These are phyloP conservation scores for Polydrusus cervinus DNA, from an alignment of 2,888 invertebrate genomes.

Conservation along the genomic window DNA sequence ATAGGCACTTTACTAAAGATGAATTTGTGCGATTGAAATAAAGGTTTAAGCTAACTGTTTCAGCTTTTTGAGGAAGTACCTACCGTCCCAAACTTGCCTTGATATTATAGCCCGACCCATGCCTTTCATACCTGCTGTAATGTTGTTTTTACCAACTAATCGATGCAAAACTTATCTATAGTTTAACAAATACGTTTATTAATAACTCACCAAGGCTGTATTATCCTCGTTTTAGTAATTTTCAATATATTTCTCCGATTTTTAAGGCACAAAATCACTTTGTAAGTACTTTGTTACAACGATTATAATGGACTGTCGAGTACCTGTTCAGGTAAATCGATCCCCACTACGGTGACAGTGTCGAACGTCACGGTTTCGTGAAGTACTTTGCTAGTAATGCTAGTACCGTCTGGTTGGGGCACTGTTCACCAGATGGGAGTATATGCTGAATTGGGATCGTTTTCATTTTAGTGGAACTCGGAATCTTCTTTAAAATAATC, in stretches of 20 bases:
- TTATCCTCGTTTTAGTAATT: constrained; percentile 6
- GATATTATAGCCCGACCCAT: constrained; percentile 18
- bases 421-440: constrained; percentile 17
- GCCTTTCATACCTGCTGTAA: constrained; percentile 6
- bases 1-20: not conserved
- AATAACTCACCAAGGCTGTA: constrained; percentile 24
- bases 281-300: constrained; percentile 15
- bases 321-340: constrained; percentile 37
- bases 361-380: constrained; percentile 4
- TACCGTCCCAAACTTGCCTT: constrained; percentile 22
- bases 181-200: not conserved
- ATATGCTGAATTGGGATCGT: not conserved
- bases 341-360: constrained; percentile 23
- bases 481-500: not conserved
- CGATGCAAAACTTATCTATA: not conserved
- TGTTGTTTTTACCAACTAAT: not conserved
- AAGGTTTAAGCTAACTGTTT: constrained; percentile 4
- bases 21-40: not conserved
- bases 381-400: not conserved
- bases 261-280: constrained; percentile 10
- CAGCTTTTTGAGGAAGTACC: constrained; percentile 12
- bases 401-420: not conserved
- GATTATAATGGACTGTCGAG: constrained; percentile 25
- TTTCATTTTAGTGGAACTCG: not conserved
- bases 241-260: not conserved